These are phyloP conservation scores for Zaprionus davidi DNA, from an alignment of 1,140 invertebrate species.

Conservation along the genomic window DNA sequence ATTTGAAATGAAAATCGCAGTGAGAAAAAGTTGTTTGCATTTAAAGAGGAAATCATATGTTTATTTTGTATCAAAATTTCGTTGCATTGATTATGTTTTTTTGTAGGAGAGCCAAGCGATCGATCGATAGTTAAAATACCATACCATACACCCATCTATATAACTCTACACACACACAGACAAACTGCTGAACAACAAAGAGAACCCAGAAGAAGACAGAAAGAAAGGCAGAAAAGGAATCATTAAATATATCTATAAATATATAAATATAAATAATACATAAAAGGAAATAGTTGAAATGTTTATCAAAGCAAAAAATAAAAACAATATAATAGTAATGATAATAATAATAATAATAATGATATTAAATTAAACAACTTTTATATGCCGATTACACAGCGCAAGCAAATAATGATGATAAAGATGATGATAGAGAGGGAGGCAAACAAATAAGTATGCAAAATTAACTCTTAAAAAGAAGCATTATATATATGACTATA, in stretches of 20 bases:
- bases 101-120: not conserved
- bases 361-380: constrained; percentile 10
- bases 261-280: not conserved
- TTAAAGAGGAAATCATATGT: constrained; percentile 27
- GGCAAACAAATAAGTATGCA: constrained; percentile 23
- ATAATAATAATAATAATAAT: constrained; percentile 16
- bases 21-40: constrained; percentile 27
- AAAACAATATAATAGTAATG: constrained; percentile 13
- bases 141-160: not conserved
- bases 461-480: constrained; percentile 41
- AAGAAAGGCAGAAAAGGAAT: not conserved
- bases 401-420: constrained; percentile 6
- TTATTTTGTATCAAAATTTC: constrained; percentile 53
- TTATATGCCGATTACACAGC: constrained; percentile 27
- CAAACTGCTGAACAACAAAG: constrained; percentile 26
- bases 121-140: constrained; percentile 1
- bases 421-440: not conserved
- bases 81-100: constrained; percentile 17
- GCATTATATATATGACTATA: constrained; percentile 20
- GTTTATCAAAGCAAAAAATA: constrained; percentile 30
- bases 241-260: constrained; percentile 8
- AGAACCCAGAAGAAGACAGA: constrained; percentile 20
- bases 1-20: constrained; percentile 29
- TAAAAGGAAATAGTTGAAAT: constrained; percentile 35
- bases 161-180: not conserved